Evolutionary conservation across 2,888 invertebrate species (phyloP).

Genomic region (Corbicula japonica): DNA sequence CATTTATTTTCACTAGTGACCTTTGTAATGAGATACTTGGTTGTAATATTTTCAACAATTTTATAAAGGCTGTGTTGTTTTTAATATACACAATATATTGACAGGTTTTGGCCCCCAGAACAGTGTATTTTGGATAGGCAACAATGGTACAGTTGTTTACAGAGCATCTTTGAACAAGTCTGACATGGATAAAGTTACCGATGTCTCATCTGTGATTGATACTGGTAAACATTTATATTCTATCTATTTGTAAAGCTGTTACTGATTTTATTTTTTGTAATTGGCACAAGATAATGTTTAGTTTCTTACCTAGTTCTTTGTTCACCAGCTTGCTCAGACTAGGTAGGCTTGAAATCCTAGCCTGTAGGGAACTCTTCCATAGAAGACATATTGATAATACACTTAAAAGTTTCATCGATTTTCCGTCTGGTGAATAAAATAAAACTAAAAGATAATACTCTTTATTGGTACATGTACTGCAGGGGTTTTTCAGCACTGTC

Average conservation of each 20-base stretch:
- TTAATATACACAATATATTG: neutral
- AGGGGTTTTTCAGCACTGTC: too few species aligned
- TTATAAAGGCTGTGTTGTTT: too few species aligned
- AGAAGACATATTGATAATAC: neutral
- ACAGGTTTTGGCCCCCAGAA: constrained; percentile 9
- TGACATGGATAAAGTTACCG: neutral
- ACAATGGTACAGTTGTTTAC: constrained; percentile 24
- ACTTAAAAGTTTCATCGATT: neutral
- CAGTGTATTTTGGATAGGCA: neutral
- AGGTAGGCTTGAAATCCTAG: neutral
- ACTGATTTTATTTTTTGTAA: neutral
- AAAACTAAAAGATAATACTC: too few species aligned
- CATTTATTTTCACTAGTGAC: too few species aligned
- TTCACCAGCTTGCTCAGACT: neutral
- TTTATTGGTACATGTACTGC: too few species aligned
- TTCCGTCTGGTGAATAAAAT: too few species aligned
- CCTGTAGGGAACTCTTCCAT: neutral
- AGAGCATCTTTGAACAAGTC: neutral
- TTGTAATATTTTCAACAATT: too few species aligned
- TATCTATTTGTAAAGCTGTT: neutral
- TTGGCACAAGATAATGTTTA: neutral
- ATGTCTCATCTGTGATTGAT: constrained; percentile 8
- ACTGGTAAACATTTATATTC: constrained; percentile 8
- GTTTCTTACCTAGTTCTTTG: neutral
- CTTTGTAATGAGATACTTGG: too few species aligned